Evolutionary conservation across 2,113 vertebrate genomes (phyloP).

Genomic region (Austrofundulus limnaeus): DNA sequence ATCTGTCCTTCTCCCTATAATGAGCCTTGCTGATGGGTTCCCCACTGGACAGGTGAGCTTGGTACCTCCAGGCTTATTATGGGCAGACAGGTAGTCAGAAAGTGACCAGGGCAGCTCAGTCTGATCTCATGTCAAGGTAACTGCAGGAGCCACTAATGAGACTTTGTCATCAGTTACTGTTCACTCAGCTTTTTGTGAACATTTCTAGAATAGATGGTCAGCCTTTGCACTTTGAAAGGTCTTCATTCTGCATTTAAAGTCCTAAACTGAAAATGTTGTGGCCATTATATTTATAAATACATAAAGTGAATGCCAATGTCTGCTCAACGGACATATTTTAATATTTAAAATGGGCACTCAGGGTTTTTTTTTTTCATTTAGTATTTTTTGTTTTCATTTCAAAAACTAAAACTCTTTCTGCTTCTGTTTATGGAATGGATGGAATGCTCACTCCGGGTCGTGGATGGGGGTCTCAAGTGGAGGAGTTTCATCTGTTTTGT

Average conservation of each 20-base stretch:
- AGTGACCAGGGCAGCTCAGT: slow-evolving; percentile 14
- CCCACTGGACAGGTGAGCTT: slow-evolving; percentile 43
- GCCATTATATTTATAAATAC: no score
- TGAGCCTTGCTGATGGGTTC: slow-evolving; percentile 33
- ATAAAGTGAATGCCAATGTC: no score
- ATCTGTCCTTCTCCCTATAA: slow-evolving; percentile 37
- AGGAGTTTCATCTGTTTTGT: no score
- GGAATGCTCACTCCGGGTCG: no score
- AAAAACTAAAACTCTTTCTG: no score
- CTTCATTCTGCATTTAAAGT: background rate
- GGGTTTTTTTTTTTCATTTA: no score
- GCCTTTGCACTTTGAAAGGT: background rate
- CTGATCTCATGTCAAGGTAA: slow-evolving; percentile 25
- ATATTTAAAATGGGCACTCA: no score
- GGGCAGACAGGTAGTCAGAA: slow-evolving; percentile 34
- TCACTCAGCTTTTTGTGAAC: slow-evolving; percentile 7
- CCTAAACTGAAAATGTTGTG: no score
- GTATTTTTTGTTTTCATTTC: no score
- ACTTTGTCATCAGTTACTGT: slow-evolving; percentile 15
- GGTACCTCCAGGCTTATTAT: slow-evolving; percentile 55
- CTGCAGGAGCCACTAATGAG: slow-evolving; percentile 59
- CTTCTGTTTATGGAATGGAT: no score
- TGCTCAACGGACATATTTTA: no score
- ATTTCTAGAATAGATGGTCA: slow-evolving; percentile 3
- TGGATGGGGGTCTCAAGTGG: no score